These are phyloP conservation scores for Nemoura dubitans DNA, from an alignment of 2,888 invertebrate species.

Conservation along the genomic window DNA sequence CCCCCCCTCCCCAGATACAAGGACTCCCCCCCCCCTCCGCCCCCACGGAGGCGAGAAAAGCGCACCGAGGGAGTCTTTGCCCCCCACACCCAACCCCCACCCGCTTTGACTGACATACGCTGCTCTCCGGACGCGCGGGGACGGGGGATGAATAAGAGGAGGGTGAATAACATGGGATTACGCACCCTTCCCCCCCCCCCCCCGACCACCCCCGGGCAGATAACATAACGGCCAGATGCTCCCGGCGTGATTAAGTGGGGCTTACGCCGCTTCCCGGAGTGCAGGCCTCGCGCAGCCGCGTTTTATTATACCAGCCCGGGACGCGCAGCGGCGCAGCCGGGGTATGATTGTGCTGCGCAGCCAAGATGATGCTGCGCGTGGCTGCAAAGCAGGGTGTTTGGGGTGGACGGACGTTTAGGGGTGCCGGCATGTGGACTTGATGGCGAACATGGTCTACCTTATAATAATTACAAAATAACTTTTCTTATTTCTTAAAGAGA, in stretches of 20 bases:
- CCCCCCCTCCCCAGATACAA: background rate
- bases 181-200: background rate
- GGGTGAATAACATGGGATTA: constrained; percentile 4
- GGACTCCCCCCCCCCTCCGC: background rate
- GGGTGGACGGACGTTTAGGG: no score
- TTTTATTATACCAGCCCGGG: no score
- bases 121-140: background rate
- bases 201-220: background rate
- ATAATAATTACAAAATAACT: no score
- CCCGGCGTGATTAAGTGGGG: constrained; percentile 7
- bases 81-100: background rate
- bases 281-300: no score
- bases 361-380: no score
- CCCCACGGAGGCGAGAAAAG: background rate
- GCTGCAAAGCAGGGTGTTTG: no score
- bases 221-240: constrained; percentile 12
- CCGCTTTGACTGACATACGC: background rate
- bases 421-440: no score
- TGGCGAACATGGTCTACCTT: no score
- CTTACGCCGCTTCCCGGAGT: background rate
- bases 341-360: no score
- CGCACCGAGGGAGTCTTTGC: background rate
- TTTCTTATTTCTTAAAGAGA: no score
- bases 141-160: background rate
- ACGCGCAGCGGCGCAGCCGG: no score